These are phyloP conservation scores for Diplosoma virens DNA, from an alignment of 23 tunicate species.

Conservation along the genomic window DNA sequence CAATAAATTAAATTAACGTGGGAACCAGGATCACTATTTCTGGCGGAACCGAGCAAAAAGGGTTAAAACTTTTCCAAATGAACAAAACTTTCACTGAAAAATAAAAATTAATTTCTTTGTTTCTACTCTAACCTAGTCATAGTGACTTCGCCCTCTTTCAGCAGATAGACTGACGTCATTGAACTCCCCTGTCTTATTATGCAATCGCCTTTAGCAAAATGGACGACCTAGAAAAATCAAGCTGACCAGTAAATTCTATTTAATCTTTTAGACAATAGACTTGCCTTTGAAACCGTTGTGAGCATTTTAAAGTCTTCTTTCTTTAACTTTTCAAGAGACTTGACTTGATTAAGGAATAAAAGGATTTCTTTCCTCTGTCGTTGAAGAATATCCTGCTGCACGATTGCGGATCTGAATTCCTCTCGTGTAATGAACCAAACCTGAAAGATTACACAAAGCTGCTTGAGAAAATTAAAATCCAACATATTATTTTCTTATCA, in stretches of 20 bases:
- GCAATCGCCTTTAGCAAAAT: conserved; percentile 45
- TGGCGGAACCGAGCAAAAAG: no score
- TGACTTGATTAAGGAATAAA: conserved; percentile 30
- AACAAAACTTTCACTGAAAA: no score
- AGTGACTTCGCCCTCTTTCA: conserved; percentile 45
- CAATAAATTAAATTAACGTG: no score
- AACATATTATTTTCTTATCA: no score
- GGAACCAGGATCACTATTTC: no score
- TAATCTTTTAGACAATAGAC: neutral
- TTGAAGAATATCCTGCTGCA: conserved; percentile 32
- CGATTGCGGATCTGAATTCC: conserved; percentile 27
- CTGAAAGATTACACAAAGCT: no score
- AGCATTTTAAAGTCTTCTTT: neutral
- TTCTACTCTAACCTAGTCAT: conserved; percentile 48
- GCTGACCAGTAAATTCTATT: neutral
- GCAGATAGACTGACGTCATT: conserved; percentile 6
- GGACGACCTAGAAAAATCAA: conserved; percentile 22
- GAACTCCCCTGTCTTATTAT: conserved; percentile 41
- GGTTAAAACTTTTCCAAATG: no score
- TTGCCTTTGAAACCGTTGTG: conserved; percentile 19
- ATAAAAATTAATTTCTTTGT: no score
- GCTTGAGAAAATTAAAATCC: no score
- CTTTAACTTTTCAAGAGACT: conserved; percentile 11
- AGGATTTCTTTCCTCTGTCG: conserved; percentile 27
- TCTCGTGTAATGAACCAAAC: conserved; percentile 50